phyloP scores from a whole-genome alignment of 1,140 invertebrate genomes.

The Philopotamus ludificatus region DNA sequence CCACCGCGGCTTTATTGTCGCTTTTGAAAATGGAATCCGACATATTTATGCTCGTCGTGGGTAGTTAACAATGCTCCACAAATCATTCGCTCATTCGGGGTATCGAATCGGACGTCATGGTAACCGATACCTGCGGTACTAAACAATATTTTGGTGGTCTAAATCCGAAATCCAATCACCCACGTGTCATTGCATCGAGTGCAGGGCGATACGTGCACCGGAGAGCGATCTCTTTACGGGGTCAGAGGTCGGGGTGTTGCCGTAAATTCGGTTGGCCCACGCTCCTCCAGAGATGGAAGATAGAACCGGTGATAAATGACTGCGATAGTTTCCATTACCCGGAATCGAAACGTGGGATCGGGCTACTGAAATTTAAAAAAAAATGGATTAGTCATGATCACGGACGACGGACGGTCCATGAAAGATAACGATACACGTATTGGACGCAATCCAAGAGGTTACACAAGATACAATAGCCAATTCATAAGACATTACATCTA shows the following conservation, averaged over 20 bases:
- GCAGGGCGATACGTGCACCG: not conserved
- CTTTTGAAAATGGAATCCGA: not conserved
- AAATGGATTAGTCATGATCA: not conserved
- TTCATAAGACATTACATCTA: not conserved
- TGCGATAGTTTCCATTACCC: not conserved
- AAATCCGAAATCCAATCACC: not conserved
- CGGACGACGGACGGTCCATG: not conserved
- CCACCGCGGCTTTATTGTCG: not conserved
- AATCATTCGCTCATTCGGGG: too few species aligned
- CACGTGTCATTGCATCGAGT: not conserved
- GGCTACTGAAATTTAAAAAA: too few species aligned
- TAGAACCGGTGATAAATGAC: not conserved
- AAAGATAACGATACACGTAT: not conserved
- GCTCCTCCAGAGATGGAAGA: not conserved
- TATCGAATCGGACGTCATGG: not conserved
- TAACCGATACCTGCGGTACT: not conserved
- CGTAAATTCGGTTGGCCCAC: conserved; percentile 3
- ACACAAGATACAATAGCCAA: too few species aligned
- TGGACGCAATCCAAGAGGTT: not conserved
- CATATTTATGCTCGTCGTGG: not conserved
- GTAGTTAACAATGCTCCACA: not conserved
- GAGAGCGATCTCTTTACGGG: not conserved
- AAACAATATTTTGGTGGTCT: not conserved
- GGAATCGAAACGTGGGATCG: not conserved
- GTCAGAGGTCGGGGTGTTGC: conserved; percentile 2